A percentile compares a stretch with the other conserved stretches of the same genome.
These are phyloP conservation scores for Melieria crassipennis DNA, from an alignment of 2,888 invertebrate genomes.

Conservation along the genomic window DNA sequence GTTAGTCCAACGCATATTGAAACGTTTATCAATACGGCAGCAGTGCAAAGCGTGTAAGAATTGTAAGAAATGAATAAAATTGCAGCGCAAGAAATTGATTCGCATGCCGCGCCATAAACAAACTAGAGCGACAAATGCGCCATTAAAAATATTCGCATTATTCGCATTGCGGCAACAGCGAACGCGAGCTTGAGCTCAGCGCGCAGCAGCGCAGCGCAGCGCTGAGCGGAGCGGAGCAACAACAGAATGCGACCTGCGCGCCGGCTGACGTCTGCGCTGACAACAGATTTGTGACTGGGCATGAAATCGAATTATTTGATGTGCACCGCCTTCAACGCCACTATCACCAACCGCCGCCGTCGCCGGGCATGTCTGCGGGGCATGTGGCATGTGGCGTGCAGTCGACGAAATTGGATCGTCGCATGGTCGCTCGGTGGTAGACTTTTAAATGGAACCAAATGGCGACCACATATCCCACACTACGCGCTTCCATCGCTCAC, in stretches of 20 bases:
- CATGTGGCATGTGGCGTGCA: slow-evolving; percentile 30
- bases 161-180: not conserved
- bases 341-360: not conserved
- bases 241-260: too few relatives aligned
- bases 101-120: slow-evolving; percentile 28
- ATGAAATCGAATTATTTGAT: slow-evolving; percentile 63
- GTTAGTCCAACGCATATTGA: slow-evolving; percentile 36
- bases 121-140: slow-evolving; percentile 34
- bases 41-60: not conserved
- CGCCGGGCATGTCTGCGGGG: slow-evolving; percentile 16
- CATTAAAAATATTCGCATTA: slow-evolving; percentile 15
- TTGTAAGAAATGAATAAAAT: too few relatives aligned
- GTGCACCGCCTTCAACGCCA: slow-evolving; percentile 51
- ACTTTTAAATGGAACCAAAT: slow-evolving; percentile 61
- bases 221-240: not conserved
- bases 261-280: not conserved
- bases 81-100: slow-evolving; percentile 13
- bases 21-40: slow-evolving; percentile 40
- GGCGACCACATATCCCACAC: slow-evolving; percentile 40
- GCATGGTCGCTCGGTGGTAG: slow-evolving; percentile 22
- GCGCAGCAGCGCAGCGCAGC: not conserved
- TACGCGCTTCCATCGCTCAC: not conserved
- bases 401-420: slow-evolving; percentile 46
- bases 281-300: slow-evolving; percentile 55
- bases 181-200: not conserved